Evolutionary conservation across 2,113 vertebrate genomes (phyloP).

Genomic region (Anguilla japonica): DNA sequence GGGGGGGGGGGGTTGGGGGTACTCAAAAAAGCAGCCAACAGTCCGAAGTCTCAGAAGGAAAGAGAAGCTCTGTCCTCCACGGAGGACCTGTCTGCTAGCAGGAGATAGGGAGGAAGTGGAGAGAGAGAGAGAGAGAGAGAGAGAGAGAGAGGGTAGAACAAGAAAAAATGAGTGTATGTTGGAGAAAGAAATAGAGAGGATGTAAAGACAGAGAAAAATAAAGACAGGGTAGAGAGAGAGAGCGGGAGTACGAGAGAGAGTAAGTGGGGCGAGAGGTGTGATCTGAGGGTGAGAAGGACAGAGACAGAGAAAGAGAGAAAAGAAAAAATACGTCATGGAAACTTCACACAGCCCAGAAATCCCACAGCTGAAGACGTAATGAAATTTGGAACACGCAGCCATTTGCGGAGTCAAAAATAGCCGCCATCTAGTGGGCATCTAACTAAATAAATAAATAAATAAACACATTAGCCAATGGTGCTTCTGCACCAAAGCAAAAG

Average conservation of each 20-base stretch:
- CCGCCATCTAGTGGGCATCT: slow-evolving; percentile 39
- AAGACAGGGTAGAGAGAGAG: background rate
- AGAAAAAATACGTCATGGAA: slow-evolving; percentile 12
- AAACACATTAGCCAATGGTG: background rate
- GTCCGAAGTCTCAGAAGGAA: slow-evolving; percentile 55
- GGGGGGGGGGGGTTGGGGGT: slow-evolving; percentile 45
- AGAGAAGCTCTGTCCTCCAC: slow-evolving; percentile 58
- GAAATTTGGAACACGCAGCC: slow-evolving; percentile 44
- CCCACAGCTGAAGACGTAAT: slow-evolving; percentile 46
- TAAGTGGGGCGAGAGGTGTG: too few relatives aligned
- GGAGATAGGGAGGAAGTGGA: slow-evolving; percentile 58
- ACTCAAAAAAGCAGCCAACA: slow-evolving; percentile 49
- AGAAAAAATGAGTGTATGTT: background rate
- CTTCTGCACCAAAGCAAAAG: slow-evolving; percentile 33
- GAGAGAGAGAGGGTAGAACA: slow-evolving; percentile 37
- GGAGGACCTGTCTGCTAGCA: slow-evolving; percentile 62
- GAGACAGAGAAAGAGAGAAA: background rate
- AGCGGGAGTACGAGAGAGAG: background rate
- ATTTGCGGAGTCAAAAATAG: slow-evolving; percentile 52
- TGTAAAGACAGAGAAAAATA: too few relatives aligned
- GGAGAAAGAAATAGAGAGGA: background rate
- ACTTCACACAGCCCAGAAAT: slow-evolving; percentile 34
- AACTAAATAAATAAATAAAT: slow-evolving; percentile 15
- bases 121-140: slow-evolving; percentile 44
- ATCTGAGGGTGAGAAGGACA: background rate